These are phyloP conservation scores for Hypomecis atomaria DNA, from an alignment of 2,888 invertebrate species.

Conservation along the genomic window DNA sequence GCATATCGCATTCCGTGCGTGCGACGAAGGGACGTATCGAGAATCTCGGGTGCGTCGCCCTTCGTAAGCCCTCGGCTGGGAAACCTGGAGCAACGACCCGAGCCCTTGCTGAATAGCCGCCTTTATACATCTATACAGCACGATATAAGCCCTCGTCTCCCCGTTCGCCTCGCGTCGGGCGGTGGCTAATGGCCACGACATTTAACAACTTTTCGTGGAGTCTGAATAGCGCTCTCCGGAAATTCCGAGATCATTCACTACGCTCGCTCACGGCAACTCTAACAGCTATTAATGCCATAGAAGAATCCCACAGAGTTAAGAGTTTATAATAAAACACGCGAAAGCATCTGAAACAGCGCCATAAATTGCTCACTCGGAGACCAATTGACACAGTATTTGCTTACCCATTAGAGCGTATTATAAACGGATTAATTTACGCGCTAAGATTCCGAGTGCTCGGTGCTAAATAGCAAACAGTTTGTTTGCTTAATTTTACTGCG, in stretches of 20 bases:
- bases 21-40: slow-evolving; percentile 52
- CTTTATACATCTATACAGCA: slow-evolving; percentile 53
- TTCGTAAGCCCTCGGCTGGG: slow-evolving; percentile 62
- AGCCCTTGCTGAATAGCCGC: slow-evolving; percentile 72
- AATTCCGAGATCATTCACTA: slow-evolving; percentile 44
- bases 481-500: slow-evolving; percentile 30
- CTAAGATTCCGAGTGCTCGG: slow-evolving; percentile 12
- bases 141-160: slow-evolving; percentile 52
- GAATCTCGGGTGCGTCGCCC: slow-evolving; percentile 66
- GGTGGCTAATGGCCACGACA: slow-evolving; percentile 52
- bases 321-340: slow-evolving; percentile 8
- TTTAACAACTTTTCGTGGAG: slow-evolving; percentile 52
- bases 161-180: slow-evolving; percentile 38
- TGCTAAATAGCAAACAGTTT: slow-evolving; percentile 21
- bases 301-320: slow-evolving; percentile 2
- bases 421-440: slow-evolving; percentile 15
- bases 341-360: slow-evolving; percentile 12
- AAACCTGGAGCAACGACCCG: slow-evolving; percentile 76
- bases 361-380: slow-evolving; percentile 14
- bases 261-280: slow-evolving; percentile 22
- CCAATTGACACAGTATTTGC: slow-evolving; percentile 19
- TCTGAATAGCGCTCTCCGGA: slow-evolving; percentile 49
- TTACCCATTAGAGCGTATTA: slow-evolving; percentile 13
- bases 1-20: slow-evolving; percentile 43
- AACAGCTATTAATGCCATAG: slow-evolving; percentile 30